phyloP scores from a whole-genome alignment of 2,113 vertebrate species.

The Paradisaea rubra region DNA sequence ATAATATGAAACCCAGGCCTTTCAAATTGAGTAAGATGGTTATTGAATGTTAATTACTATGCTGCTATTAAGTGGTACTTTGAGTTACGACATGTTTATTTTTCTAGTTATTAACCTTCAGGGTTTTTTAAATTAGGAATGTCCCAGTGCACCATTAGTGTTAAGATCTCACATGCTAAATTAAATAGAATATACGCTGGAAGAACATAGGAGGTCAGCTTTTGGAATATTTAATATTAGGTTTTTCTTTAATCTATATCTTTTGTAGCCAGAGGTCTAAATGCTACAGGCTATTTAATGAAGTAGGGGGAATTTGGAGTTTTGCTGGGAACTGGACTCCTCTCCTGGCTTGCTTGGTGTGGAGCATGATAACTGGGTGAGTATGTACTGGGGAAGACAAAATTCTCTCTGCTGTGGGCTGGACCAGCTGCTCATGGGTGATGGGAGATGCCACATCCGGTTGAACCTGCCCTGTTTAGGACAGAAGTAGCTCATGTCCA shows the following conservation, averaged over 20 bases:
- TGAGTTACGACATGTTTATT: conserved; percentile 24
- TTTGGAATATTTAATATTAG: not conserved
- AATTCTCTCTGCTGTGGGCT: not conserved
- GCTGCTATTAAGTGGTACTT: not conserved
- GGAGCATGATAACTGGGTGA: not conserved
- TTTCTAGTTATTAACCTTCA: conserved; percentile 6
- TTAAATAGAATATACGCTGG: not conserved
- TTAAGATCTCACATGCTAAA: not conserved
- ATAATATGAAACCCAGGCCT: not conserved
- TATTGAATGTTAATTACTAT: conserved; percentile 30
- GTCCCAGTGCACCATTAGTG: not conserved
- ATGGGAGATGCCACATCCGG: not conserved
- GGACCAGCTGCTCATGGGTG: not conserved
- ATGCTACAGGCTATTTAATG: not conserved
- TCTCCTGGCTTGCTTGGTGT: not conserved
- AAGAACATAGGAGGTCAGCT: not conserved
- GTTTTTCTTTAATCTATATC: not conserved
- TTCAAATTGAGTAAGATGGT: not conserved
- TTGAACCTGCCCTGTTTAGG: not conserved
- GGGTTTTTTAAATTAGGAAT: not conserved
- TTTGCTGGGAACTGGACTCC: not conserved
- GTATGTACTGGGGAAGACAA: not conserved
- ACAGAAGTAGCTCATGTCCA: not conserved
- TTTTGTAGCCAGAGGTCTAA: not conserved
- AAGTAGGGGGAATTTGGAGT: not conserved